Conservation (phyloP, 2,797 vertebrate species). For the Lepidocolaptes lacrymiger region DNA sequence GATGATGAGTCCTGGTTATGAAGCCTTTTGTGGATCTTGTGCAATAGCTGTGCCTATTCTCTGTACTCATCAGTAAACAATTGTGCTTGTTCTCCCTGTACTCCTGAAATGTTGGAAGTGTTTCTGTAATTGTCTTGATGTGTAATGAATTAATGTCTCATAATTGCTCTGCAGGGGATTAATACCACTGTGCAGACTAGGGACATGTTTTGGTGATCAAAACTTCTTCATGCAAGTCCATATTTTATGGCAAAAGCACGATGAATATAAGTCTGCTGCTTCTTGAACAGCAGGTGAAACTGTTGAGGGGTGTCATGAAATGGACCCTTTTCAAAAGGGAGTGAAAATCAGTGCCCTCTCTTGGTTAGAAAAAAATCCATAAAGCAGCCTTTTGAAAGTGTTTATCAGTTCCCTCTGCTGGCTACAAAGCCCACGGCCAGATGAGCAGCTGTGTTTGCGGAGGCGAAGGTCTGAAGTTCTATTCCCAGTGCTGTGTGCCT, state of each 20-base stretch:
- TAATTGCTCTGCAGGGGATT: conserved; percentile 56
- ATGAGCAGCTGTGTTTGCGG: conserved; percentile 70
- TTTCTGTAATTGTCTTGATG: conserved; percentile 70
- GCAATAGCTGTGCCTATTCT: conserved; percentile 31
- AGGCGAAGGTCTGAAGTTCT: conserved; percentile 42
- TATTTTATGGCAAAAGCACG: not conserved
- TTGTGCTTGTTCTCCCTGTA: conserved; percentile 43
- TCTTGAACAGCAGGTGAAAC: conserved; percentile 4
- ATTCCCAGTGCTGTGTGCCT: conserved; percentile 40
- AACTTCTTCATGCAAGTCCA: not conserved
- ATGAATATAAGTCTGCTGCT: not conserved
- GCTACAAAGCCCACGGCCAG: conserved; percentile 59
- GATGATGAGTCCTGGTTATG: not conserved
- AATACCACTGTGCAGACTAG: conserved; percentile 22
- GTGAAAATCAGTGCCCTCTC: conserved; percentile 23
- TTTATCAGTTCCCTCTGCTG: conserved; percentile 61
- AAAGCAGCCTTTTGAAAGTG: conserved; percentile 15
- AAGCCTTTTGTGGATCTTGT: conserved; percentile 19
- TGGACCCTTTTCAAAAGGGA: not conserved
- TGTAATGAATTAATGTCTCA: conserved; percentile 56
- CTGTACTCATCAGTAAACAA: conserved; percentile 41
- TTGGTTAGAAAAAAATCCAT: not conserved
- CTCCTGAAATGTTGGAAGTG: conserved; percentile 67
- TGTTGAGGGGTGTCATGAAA: not conserved
- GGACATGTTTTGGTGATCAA: conserved; percentile 48